Evolutionary conservation across 2,797 vertebrate genomes (phyloP).

Genomic region (Poliocrania exsul): DNA sequence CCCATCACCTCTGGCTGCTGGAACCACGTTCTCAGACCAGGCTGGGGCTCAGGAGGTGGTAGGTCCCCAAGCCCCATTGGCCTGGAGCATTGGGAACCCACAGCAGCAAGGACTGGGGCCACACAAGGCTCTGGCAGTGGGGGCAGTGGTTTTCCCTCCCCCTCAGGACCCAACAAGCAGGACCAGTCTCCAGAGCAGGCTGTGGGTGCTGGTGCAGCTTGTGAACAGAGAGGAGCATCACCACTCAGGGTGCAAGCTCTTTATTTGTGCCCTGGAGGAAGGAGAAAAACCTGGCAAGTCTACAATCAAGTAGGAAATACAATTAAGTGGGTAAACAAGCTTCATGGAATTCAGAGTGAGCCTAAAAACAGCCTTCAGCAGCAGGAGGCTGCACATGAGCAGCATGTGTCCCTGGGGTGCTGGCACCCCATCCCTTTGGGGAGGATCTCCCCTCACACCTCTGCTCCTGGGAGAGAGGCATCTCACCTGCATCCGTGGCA

Average conservation of each 20-base stretch:
- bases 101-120: too few species aligned
- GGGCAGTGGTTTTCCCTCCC: neutral
- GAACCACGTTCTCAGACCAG: neutral
- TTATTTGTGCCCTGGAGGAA: slow-evolving; percentile 29
- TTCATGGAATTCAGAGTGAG: neutral
- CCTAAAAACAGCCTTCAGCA: neutral
- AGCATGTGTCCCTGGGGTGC: fast-evolving
- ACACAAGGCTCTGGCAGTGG: neutral
- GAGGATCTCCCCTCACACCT: neutral
- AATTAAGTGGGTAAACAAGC: neutral
- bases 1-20: neutral
- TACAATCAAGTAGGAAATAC: neutral
- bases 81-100: neutral
- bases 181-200: neutral
- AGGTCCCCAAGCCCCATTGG: neutral
- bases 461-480: neutral
- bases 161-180: neutral
- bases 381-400: neutral
- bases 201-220: neutral
- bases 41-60: neutral
- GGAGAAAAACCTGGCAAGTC: neutral
- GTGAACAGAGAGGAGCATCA: fast-evolving
- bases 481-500: neutral
- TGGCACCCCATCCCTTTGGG: neutral
- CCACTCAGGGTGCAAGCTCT: neutral